Evolutionary conservation across 2,797 vertebrate genomes (phyloP).

Genomic region (Eulemur mongoz): DNA sequence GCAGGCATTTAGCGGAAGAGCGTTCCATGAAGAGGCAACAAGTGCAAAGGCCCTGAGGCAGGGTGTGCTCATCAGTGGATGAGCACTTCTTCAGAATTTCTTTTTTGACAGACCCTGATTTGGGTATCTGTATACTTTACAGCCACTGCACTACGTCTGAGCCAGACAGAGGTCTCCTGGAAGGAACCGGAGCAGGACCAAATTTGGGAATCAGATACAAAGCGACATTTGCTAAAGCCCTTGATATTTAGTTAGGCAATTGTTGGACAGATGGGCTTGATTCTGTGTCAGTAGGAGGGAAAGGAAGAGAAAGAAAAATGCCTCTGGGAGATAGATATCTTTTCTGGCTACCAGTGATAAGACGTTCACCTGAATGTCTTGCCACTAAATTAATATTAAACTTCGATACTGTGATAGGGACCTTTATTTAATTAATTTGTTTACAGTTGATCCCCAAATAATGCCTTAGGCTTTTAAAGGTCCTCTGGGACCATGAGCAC

Average conservation of each 20-base stretch:
- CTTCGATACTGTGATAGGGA: constrained; percentile 59
- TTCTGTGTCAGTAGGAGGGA: constrained; percentile 2
- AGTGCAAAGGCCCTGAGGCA: not conserved
- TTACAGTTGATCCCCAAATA: constrained; percentile 67
- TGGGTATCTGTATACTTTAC: not conserved
- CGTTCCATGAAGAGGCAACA: not conserved
- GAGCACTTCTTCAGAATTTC: not conserved
- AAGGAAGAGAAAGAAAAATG: constrained; percentile 33
- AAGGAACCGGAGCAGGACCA: not conserved
- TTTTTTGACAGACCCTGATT: not conserved
- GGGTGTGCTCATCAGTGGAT: not conserved
- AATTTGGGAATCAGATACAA: not conserved
- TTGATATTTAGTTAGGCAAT: not conserved
- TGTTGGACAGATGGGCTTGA: not conserved
- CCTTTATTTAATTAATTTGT: constrained; percentile 59
- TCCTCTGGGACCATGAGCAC: not conserved
- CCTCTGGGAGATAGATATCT: constrained; percentile 35
- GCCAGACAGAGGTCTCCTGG: not conserved
- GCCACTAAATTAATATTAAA: constrained; percentile 53
- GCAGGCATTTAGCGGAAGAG: not conserved
- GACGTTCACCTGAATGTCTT: constrained; percentile 47
- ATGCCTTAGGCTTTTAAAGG: constrained; percentile 8
- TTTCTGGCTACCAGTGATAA: constrained; percentile 52
- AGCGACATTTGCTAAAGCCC: constrained; percentile 25
- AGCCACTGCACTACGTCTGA: not conserved